Base-by-base conservation (phyloP, 2,888 invertebrate genomes). In the Lypha dubia region DNA sequence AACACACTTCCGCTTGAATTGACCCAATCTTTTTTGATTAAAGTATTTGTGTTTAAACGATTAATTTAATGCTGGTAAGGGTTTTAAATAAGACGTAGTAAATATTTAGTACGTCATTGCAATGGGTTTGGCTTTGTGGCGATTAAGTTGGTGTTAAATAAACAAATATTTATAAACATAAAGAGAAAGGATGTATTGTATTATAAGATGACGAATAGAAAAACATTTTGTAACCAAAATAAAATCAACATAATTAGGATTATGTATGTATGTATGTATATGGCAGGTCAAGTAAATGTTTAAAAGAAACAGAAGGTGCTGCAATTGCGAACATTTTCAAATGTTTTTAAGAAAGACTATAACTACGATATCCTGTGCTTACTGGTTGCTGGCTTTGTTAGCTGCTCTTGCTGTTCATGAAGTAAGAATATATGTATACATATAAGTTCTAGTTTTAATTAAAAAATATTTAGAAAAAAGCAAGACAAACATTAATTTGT, bases 1-100 rank as follows among this genome's bases (percentile, higher is more conserved):
- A 75, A 49, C 81, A 82, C 70, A 76, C 75, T 82, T 82, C 70
- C 75, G 81, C 75, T 71, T 20, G 49, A 76, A 76, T 56, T 82
- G 70, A 71, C 70, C 81, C 28, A 70, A 70, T 70, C 68, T 53
- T 24, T 67, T 53, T 24, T 67, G 49, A 63, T 56, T 6, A 46
- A 74, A 51, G 22, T 46, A 4, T 53, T 28, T 62, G 32, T 32
- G n/a, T 9, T 15, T 13, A 38, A 41, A 63, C 24, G 8, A 9
- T 9, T 63, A 22, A 62, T 62, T 22, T 22, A 62, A 53, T 53
- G 15, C 2, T 24, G 15, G 24, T 53, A 53, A 22, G n/a, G 28
- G 15, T 28, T 53, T 24, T 28, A 53, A 15, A 53, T 24, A 53
- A 28, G 15, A n/a, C 24, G 53, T 15, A 24, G 15, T 24, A 53